Base-by-base conservation (phyloP, 2,113 vertebrate genomes). In the Notiomystis cincta region DNA sequence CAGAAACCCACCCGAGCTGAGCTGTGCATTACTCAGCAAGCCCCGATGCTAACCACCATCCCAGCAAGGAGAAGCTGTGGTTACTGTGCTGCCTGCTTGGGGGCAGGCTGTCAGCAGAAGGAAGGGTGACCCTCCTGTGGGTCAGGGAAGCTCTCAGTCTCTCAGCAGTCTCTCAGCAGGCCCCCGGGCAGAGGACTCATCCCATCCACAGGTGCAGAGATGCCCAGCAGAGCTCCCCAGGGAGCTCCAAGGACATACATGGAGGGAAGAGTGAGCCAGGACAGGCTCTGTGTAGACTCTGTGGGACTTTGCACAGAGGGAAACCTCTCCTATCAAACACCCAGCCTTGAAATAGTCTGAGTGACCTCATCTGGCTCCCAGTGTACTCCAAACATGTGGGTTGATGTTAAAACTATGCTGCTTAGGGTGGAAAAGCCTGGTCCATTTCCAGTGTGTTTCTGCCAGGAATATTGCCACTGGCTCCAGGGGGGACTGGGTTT, bases 101-200 rank as follows among this genome's bases (percentile, higher is more conserved):
- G 61, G 57, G 5, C 72, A 40, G n/a, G 69, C 0, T 0, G 11
- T 0, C 2, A 51, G 40, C 27, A 42, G 64, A 56, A 78, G 44
- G 40, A 69, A 53, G 25, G 37, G 23, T 67, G 37, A 51, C 51
- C 10, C 35, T 89, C 27, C 51, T 1, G 0, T 31, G 80, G 35
- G 22, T 44, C 71, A 57, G 23, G 22, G 19, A 50, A 48, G 53
- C 38, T 91, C 33, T 45, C 42, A 62, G 65, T 57, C 38, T 91
- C 33, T 45, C 42, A 62, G 65, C 61, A 61, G 42, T 37, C 37
- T 80, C 50, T 71, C 65, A 71, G 53, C 53, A 89, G 48, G 19
- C 7, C 27, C 10, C 30, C 51, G 67, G 37, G 30, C 28, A 70
- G 58, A 7, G 3, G 44, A 17, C 12, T 90, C 6, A 0, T 37